These are phyloP conservation scores for Amiota communis DNA, from an alignment of 2,888 invertebrate species.

Conservation along the genomic window DNA sequence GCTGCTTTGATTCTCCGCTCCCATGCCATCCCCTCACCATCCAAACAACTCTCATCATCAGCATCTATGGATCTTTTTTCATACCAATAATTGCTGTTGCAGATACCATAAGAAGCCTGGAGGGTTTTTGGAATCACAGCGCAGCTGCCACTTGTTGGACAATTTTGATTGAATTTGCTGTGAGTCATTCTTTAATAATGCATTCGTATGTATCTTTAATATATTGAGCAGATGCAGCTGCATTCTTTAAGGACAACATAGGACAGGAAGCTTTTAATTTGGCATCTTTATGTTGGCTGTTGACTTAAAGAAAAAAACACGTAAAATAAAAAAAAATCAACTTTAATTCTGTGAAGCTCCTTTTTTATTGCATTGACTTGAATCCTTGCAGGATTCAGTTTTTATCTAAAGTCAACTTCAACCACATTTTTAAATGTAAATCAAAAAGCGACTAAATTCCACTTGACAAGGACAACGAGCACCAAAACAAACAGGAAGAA, in stretches of 20 bases:
- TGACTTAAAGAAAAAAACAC: neutral
- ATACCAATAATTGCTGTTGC: slow-evolving; percentile 19
- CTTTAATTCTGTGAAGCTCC: no score
- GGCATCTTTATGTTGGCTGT: no score
- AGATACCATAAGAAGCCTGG: neutral
- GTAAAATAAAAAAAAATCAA: no score
- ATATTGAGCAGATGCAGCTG: no score
- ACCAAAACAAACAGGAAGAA: neutral
- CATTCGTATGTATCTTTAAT: no score
- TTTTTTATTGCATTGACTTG: neutral
- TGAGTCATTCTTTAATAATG: no score
- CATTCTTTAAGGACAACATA: no score
- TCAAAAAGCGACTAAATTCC: slow-evolving; percentile 18
- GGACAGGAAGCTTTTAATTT: no score
- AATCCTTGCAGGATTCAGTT: neutral
- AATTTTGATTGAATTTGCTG: slow-evolving; percentile 1
- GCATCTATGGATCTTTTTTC: slow-evolving; percentile 40
- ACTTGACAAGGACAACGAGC: neutral
- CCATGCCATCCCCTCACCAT: neutral
- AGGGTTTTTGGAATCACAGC: neutral
- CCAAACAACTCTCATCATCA: slow-evolving; percentile 24
- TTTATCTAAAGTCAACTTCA: slow-evolving; percentile 4
- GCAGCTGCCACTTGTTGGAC: slow-evolving; percentile 26
- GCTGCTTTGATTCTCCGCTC: neutral
- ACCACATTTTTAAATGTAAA: slow-evolving; percentile 9